Evolutionary conservation across 2,797 vertebrate species (phyloP), one percentile per base, ranked within the genome.

Genomic region (Eptatretus atami): DNA sequence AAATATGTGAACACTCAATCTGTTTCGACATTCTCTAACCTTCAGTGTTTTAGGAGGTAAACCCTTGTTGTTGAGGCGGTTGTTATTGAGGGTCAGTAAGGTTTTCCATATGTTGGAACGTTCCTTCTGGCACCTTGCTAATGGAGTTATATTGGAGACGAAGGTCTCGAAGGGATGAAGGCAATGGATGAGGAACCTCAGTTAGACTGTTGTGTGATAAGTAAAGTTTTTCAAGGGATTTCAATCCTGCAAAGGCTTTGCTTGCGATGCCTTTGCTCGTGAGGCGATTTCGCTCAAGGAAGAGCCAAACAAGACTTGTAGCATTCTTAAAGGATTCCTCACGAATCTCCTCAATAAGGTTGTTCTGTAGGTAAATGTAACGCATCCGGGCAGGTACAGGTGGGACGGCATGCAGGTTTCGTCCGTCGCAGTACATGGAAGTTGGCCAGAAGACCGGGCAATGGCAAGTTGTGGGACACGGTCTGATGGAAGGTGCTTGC

Each of bases 81-180:
- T 81, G 63, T 77, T 78, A 68, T 80, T 77, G 65, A 81, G 75
- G 72, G 65, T 78, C n/a, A 0, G 73, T 76, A 64, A 80, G 70
- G 67, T 77, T 74, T 6, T 67, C 67, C 54, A 79, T 67, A 64
- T 76, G 71, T 65, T 71, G 63, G 57, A 80, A 75, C n/a, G 70
- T 66, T 24, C 66, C 68, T 0, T 69, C 66, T 52, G 66, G 63
- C 69, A 80, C 72, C 68, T 66, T 74, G 68, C 69, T 71, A 70
- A 79, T 79, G 24, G 65, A 71, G 70, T 80, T 80, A 70, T 77
- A 65, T 24, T 78, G 75, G 66, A 81, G 70, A 54, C 78, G 71
- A 53, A 80, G 73, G 68, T 81, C 76, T 65, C 66, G 67, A 64
- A 81, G 75, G 53, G 76, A 74, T 13, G 64, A 66, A 6, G 78